Base-by-base conservation (phyloP, 2,888 invertebrate species). In the Psococerastis gibbosa region DNA sequence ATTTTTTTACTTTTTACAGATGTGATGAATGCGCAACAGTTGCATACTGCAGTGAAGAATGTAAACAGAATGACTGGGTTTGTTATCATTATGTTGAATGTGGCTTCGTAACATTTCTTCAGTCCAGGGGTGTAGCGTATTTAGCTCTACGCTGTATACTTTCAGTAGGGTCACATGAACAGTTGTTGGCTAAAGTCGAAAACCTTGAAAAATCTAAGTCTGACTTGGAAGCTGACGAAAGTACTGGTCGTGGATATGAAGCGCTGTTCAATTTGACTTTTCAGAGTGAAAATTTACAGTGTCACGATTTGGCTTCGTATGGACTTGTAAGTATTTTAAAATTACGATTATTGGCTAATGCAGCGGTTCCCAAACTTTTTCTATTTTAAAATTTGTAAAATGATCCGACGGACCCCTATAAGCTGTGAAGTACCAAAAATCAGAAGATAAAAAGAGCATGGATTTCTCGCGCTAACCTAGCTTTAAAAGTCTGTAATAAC, bases 101-200 rank as follows among this genome's bases (percentile, higher is more conserved):
- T 55, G 59, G 59, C 6, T 79, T 71, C 49, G 68, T 69, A 8
- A 64, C 68, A 32, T 61, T 85, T 9, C 74, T 78, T 57, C 67
- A 73, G 44, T 70, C 75, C 42, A 70, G 83, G 32, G 85, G 87
- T 22, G 76, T 87, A 47, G 78, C 75, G 1, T 82, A 83, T 59
- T 69, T 83, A 45, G 84, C 79, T n/a, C 63, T 82, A 32, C 69
- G 70, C 57, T 72, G 76, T 2, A 61, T 84, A 18, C 56, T 85
- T 6, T 66, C 54, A 15, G 71, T 55, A 51, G 64, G 56, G 48
- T 52, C 22, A 52, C 53, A 42, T 32, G 9, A 16, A 4, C 27
- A 32, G 6, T 22, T 32, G 31, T 41, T 49, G 9, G 27, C 43
- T 34, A n/a, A 22, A 42, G 16, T 32, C 35, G 1, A 52, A 62